Evolutionary conservation across 2,113 vertebrate genomes (phyloP).

Genomic region (Xyrauchen texanus): DNA sequence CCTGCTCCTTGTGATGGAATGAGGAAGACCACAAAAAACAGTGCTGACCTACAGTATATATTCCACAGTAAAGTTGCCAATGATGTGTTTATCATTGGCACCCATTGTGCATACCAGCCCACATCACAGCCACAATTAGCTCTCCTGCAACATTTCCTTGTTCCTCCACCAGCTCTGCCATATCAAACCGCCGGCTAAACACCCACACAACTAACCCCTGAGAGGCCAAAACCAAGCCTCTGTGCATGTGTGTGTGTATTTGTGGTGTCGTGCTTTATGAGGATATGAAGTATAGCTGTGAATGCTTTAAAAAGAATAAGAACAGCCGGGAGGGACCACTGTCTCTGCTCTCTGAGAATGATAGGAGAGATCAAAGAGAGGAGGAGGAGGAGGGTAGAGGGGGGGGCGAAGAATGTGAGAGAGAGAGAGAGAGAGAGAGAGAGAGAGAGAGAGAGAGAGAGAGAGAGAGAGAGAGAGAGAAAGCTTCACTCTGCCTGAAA

Average conservation of each 20-base stretch:
- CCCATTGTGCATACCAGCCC: conserved; percentile 36
- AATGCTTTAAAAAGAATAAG: conserved; percentile 52
- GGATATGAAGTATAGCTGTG: conserved; percentile 54
- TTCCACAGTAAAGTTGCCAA: neutral
- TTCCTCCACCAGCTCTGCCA: conserved; percentile 25
- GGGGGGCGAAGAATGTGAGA: neutral
- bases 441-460: conserved; percentile 37
- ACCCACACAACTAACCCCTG: conserved; percentile 48
- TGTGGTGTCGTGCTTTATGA: conserved; percentile 50
- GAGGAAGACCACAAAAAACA: too few species aligned
- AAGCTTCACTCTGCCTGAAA: conserved; percentile 25
- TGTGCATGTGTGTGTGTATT: neutral
- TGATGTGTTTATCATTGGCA: conserved; percentile 31
- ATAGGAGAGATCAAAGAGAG: conserved; percentile 53
- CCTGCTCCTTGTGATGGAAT: too few species aligned
- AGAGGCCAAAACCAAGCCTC: conserved; percentile 20
- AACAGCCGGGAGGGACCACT: conserved; percentile 55
- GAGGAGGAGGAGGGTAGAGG: conserved; percentile 20
- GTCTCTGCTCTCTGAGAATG: conserved; percentile 49
- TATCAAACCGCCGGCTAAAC: conserved; percentile 47
- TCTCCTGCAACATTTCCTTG: conserved; percentile 26
- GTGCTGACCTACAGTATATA: too few species aligned
- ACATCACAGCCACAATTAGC: conserved; percentile 48
- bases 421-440: conserved; percentile 13
- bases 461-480: conserved; percentile 25